Evolutionary conservation across 2,888 invertebrate genomes (phyloP), one percentile per base, ranked within the genome.

Genomic region (Tiphia femorata): DNA sequence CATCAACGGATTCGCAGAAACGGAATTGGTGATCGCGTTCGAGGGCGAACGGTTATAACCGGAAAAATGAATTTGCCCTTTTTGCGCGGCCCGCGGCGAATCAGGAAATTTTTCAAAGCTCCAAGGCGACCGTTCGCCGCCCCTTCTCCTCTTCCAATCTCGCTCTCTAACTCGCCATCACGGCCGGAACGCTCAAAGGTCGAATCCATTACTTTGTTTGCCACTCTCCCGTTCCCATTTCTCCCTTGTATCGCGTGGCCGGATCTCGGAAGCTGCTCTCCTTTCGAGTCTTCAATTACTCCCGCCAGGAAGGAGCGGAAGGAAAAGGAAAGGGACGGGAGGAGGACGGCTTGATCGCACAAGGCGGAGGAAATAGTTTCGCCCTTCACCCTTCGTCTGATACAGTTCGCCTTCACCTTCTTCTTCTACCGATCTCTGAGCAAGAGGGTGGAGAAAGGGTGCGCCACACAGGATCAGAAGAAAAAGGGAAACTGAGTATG

Each of bases 261-360:
- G 16, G 17, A 43, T 33, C 43, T 37, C 20, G 33, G 49, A 48
- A 46, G 30, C 33, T 44, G 30, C 43, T 38, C 44, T 41, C 4
- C 37, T 43, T 61, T 61, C 41, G 59, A 47, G 10, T 42, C 53
- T 56, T 57, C 63, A 62, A 62, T 64, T 64, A 64, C 41, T 37
- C 17, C 12, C 6, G n/a, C 1, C 12, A 33, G 12, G 33, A 5
- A 4, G 10, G 4, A 8, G 10, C 21, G 19, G 19, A 33, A 20
- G 30, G 7, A 25, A 19, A 37, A n/a, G 5, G 33, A 19, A n/a
- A 12, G 16, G 38, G 51, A 12, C 14, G 27, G 17, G 44, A 30
- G 29, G 12, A 3, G 30, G 30, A 30, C 10, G n/a, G n/a, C 30
- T 12, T 10, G 10, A 8, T 20, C 21, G 21, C 41, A 23, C 12